Conservation (phyloP, 1,140 invertebrate genomes). For the Tyrophagus putrescentiae region DNA sequence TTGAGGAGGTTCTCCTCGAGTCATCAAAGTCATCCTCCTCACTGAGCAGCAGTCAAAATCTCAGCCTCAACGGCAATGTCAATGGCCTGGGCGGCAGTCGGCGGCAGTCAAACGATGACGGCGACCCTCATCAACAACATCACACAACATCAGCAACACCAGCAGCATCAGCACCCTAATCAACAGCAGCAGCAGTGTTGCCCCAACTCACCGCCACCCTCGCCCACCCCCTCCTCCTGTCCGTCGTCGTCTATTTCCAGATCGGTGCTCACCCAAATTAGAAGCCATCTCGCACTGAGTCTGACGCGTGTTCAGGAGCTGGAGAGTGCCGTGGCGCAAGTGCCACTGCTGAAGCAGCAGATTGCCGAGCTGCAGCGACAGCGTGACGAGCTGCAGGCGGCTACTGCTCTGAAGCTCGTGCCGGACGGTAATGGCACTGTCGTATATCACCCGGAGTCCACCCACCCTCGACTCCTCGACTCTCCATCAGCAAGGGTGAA, state of each 20-base stretch:
- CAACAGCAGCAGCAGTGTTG: constrained; percentile 24
- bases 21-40: neutral
- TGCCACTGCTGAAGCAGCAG: constrained; percentile 54
- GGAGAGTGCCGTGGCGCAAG: constrained; percentile 64
- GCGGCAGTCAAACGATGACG: neutral
- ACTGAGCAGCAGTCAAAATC: constrained; percentile 1
- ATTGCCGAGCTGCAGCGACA: constrained; percentile 55
- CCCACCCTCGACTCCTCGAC: neutral
- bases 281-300: constrained; percentile 59
- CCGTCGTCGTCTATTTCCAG: constrained; percentile 19
- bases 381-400: constrained; percentile 52
- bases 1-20: constrained; percentile 19
- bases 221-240: constrained; percentile 15
- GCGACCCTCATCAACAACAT: neutral
- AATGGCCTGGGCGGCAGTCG: neutral
- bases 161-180: too few species aligned
- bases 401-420: too few species aligned
- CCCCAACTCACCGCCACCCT: constrained; percentile 27
- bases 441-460: neutral
- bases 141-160: constrained; percentile 16
- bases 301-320: constrained; percentile 58
- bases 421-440: too few species aligned
- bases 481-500: constrained; percentile 13
- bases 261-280: constrained; percentile 34
- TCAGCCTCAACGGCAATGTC: too few species aligned